Base-by-base conservation (phyloP, 1,140 invertebrate species). In the Laodelphax striatellus region DNA sequence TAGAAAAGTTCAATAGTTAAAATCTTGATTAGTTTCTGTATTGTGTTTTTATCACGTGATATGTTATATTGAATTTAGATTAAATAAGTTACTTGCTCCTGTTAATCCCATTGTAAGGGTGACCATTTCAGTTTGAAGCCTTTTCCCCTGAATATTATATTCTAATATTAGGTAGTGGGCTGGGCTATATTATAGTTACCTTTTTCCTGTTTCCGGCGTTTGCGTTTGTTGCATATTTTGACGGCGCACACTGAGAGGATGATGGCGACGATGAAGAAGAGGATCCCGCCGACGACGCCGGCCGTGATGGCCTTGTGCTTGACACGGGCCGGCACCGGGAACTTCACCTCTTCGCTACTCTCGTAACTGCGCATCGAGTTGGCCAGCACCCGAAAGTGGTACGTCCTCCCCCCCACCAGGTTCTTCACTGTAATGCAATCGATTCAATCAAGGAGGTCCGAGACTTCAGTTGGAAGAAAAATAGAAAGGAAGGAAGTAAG, bases 191-290 rank as follows among this genome's bases (percentile, higher is more conserved):
- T 28, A 4, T 8, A 10, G 75, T 79, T 82, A 94, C 92, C 92
- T 90, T 94, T 95, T 79, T 95, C 92, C 77, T 94, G 91, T 86
- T 94, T 94, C 80, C 91, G 86, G 75, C 92, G 82, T 76, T 94
- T 95, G 71, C 92, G 79, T 77, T 95, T 93, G 81, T 95, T 95
- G 82, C 92, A 95, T 73, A 94, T 94, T 82, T 96, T 96, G 68
- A 97, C 92, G 66, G 91, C 90, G 80, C 92, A 95, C 69, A 96
- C 88, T 62, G 92, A 93, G 68, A 95, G 81, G 72, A 95, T 95
- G 74, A 96, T 94, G 71, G 92, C 92, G 68, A 94, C 91, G 70
- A 95, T 92, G 82, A 95, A 95, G 80, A 96, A 95, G 66, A 96
- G 80, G 69, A 97, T 90, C 63, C 92, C 92, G 66, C 92, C 93